Conservation (phyloP, 2,113 vertebrate species). For the Peromyscus leucopus region DNA sequence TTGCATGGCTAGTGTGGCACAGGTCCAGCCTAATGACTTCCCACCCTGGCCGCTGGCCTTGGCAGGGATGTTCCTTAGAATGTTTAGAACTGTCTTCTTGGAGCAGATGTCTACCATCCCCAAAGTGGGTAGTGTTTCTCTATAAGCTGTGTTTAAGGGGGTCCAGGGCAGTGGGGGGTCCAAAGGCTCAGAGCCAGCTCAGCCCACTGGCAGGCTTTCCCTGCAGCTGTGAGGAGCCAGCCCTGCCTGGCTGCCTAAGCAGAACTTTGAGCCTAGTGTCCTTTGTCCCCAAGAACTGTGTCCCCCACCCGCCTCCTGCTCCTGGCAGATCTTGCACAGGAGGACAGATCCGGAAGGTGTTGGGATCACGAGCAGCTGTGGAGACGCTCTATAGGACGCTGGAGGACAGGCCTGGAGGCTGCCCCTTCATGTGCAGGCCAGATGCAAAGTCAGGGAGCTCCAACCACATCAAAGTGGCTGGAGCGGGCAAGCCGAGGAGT, state of each 20-base stretch:
- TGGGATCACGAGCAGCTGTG: accelerated
- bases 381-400: neutral
- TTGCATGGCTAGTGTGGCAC: accelerated
- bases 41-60: accelerated
- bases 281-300: neutral
- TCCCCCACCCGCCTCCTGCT: neutral
- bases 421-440: slow-evolving; percentile 84
- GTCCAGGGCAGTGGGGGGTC: accelerated
- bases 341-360: neutral
- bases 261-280: neutral
- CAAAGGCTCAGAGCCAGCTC: neutral
- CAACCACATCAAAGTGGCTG: slow-evolving; percentile 84
- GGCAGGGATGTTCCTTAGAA: neutral
- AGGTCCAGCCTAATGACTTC: too few relatives aligned
- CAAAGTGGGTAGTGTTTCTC: neutral
- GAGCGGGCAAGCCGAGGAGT: slow-evolving; percentile 64
- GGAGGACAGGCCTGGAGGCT: slow-evolving; percentile 13
- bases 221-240: neutral
- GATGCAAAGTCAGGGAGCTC: slow-evolving; percentile 79
- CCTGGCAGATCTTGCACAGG: neutral
- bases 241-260: neutral
- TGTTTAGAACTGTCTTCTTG: accelerated
- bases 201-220: neutral
- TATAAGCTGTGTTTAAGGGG: accelerated
- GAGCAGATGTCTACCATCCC: accelerated